Percentiles rank a stretch among this genome's conserved stretches.
These are phyloP conservation scores for cattle (Bos taurus) DNA, from an alignment of 2,113 vertebrate species.

Conservation along the genomic window DNA sequence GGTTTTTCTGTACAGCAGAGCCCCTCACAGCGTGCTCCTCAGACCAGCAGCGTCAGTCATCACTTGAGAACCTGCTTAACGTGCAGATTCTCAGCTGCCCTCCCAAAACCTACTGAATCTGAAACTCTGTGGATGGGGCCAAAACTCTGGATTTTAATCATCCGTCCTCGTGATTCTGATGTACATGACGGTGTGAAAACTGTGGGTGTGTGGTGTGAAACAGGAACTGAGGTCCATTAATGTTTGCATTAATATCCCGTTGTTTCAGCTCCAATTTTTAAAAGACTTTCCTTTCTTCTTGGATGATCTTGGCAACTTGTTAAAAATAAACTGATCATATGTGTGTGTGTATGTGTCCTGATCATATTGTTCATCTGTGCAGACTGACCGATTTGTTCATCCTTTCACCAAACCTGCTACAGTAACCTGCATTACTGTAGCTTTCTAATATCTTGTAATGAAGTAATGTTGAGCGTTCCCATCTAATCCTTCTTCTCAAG, in stretches of 20 bases:
- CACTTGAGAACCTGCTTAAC: background rate
- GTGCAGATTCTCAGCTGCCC: background rate
- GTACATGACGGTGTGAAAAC: too few relatives aligned
- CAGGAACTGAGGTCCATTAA: accelerated
- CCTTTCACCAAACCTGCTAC: background rate
- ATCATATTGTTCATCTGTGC: background rate
- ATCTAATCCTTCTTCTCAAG: background rate
- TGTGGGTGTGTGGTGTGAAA: accelerated
- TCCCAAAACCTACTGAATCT: background rate
- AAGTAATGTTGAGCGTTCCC: accelerated
- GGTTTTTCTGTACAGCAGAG: background rate
- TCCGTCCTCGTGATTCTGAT: background rate
- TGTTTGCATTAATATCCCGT: background rate
- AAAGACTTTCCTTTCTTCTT: background rate
- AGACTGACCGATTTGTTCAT: background rate
- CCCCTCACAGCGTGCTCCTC: background rate
- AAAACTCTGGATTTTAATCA: background rate
- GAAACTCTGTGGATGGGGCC: background rate
- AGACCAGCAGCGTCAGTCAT: background rate
- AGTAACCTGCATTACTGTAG: too few relatives aligned
- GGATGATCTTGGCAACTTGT: too few relatives aligned
- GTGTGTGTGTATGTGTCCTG: accelerated
- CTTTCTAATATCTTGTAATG: background rate
- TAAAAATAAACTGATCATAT: background rate
- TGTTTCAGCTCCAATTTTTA: background rate